Evolutionary conservation across 2,113 vertebrate species (phyloP), one percentile per base, ranked within the genome.

Genomic region (Melospiza melodia): DNA sequence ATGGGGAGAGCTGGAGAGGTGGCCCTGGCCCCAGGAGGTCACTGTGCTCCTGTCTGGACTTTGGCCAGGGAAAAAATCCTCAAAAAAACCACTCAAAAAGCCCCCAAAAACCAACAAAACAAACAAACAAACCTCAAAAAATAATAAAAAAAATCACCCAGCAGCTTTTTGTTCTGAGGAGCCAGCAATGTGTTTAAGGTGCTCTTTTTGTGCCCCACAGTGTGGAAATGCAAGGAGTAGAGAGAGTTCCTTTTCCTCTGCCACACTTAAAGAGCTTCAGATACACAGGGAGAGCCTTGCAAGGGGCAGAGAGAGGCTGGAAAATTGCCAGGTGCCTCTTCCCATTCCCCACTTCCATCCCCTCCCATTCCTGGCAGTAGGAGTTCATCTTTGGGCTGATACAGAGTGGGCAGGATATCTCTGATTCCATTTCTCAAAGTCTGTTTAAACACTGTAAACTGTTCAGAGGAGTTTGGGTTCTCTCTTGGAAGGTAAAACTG

Each of bases 151-250:
- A 41, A 41, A 15, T 14, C 41, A 41, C 41, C 41, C 41, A 15
- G 41, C 30, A 31, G 39, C 21, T 61, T 87, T 75, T 58, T 44
- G 57, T 31, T 25, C 27, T 69, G 65, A 69, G 59, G 44, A 73
- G 8, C 10, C 1, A 3, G 20, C 49, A 25, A 23, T 3, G 35
- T 52, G 18, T 41, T 25, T 12, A 6, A 76, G 65, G 27, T 77
- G 73, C 58, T 27, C 0, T 1, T 10, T 31, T 15, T 16, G 39
- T n/a, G 44, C 30, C 0, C 0, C 31, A 22, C 6, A 2, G 49
- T 1, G 25, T 59, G 21, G 69, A 55, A 77, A 39, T 12, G 12
- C 35, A 41, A 2, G 0, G 3, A 55, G 25, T 5, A 11, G 11
- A 20, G 20, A 57, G 21, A 7, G 25, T 78, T 81, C 7, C 41